phyloP scores from a whole-genome alignment of 2,888 invertebrate genomes.

The Drosophila differens region DNA sequence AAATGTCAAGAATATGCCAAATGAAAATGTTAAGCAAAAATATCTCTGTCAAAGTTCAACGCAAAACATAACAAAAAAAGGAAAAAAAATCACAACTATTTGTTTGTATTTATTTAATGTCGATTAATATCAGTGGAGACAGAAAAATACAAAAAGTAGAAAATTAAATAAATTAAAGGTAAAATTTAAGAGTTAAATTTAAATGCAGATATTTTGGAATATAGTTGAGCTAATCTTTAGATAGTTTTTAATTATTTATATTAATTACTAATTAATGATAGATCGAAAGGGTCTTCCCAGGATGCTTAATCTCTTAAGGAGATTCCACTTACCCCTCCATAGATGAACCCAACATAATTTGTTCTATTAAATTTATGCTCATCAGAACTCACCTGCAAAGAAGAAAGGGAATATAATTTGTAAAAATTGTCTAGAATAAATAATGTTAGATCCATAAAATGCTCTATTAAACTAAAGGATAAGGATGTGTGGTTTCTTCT shows the following conservation, averaged over 20 bases:
- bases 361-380: background rate
- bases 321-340: background rate
- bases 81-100: background rate
- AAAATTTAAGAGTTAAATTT: background rate
- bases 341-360: background rate
- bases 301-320: background rate
- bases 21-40: conserved; percentile 52
- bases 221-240: background rate
- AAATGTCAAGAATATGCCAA: conserved; percentile 69
- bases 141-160: too few relatives aligned
- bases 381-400: background rate
- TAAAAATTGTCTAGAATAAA: background rate
- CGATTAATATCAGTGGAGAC: background rate
- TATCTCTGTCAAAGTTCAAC: conserved; percentile 48
- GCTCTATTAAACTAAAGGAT: background rate
- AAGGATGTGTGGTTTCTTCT: background rate
- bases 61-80: conserved; percentile 19
- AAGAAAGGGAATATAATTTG: background rate
- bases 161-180: background rate
- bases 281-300: background rate
- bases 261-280: background rate
- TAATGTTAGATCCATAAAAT: background rate
- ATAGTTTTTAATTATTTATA: background rate
- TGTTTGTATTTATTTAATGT: background rate
- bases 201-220: background rate